Evolutionary conservation across 2,113 vertebrate genomes (phyloP), one percentile per base, ranked within the genome.

Genomic region (Notarius lentiginosus): DNA sequence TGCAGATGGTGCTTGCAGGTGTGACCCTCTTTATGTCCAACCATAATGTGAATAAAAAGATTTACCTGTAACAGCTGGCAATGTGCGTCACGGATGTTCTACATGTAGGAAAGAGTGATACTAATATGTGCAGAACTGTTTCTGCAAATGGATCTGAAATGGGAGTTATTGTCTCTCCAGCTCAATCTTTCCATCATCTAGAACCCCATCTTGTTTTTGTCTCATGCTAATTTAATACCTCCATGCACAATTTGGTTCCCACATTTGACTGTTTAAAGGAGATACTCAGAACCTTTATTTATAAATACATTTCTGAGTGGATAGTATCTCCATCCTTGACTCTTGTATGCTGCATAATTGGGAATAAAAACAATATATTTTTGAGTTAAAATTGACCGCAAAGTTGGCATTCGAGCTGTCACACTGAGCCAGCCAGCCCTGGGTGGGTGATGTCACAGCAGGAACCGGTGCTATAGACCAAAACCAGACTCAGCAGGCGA

Each of bases 71-170:
- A 76, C 41, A 61, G 58, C 56, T 65, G 60, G 34, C 41, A 20
- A 4, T 20, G 30, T 86, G 76, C 15, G 24, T 81, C 30, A 82
- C 6, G 6, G 55, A 56, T 47, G 61, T 81, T 81, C 55, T 56
- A 66, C 34, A 86, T 86, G 51, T 51, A 82, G 77, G 22, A 9
- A 22, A 58, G 65, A 86, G 63, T 60, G 34, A 81, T 41, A 72
- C n/a, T 87, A 55, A 79, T 83, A 56, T 81, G 83, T 49, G 30
- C 63, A 81, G 73, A 83, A 80, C 83, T 88, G 76, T 81, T 90
- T 84, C 80, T 88, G 83, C 56, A 86, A 87, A 41, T 41, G 53
- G 56, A 76, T 30, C 85, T 82, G 34, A 27, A 49, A 58, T 75
- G 41, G 55, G 53, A 85, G 68, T 47, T 34, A 51, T 20, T 24